These are phyloP conservation scores for Chionomys nivalis DNA, from an alignment of 2,113 vertebrate species.

Conservation along the genomic window DNA sequence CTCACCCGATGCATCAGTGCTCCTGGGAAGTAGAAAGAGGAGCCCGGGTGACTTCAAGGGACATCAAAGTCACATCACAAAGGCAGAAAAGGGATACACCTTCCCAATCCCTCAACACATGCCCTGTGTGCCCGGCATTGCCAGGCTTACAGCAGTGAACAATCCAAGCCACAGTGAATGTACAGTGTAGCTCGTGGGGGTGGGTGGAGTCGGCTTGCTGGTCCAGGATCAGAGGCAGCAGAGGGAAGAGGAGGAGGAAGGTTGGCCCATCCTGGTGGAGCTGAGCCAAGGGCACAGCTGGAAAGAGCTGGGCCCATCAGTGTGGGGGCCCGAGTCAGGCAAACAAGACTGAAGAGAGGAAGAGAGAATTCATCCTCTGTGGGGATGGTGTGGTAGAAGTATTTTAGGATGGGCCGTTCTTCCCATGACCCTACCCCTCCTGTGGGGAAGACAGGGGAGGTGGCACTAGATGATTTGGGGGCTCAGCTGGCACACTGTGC, in stretches of 20 bases:
- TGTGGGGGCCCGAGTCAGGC: not conserved
- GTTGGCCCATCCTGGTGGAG: not conserved
- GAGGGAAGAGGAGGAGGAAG: not conserved
- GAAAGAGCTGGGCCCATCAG: not conserved
- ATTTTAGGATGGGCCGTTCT: slow-evolving; percentile 69
- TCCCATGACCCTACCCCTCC: slow-evolving; percentile 41
- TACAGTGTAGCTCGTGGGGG: not conserved
- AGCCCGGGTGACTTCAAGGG: not conserved
- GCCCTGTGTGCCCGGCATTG: not conserved
- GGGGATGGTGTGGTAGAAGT: slow-evolving; percentile 57
- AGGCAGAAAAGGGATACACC: not conserved
- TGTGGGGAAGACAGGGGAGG: not conserved
- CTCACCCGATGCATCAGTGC: not conserved
- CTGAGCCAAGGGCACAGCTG: not conserved
- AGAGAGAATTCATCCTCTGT: slow-evolving; percentile 31
- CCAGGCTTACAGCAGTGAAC: fast-evolving
- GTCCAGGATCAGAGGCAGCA: not conserved
- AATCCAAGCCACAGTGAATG: not conserved
- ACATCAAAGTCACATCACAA: not conserved
- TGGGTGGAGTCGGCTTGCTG: not conserved
- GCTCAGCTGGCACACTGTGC: not conserved
- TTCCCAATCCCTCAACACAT: not conserved
- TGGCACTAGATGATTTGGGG: not conserved
- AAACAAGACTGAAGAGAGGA: not conserved
- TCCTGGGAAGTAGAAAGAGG: not conserved